Evolutionary conservation across 2,797 vertebrate species (phyloP), one percentile per base, ranked within the genome.

Genomic region (Lacerta viridis): DNA sequence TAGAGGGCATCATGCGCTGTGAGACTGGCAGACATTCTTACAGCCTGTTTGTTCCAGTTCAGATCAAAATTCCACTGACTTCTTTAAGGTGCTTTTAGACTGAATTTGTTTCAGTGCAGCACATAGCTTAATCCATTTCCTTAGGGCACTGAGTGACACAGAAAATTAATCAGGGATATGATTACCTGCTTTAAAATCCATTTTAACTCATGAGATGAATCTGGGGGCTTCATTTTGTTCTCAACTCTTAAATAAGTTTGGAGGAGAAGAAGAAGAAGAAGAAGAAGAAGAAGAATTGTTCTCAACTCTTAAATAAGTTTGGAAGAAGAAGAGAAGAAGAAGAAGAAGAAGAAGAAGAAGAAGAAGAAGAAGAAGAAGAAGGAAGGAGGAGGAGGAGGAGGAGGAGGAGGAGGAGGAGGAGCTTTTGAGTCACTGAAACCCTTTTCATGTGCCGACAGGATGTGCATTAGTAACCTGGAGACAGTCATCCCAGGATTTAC

Each of bases 81-180:
- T 43, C 27, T 84, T 79, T 72, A 79, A 84, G 77, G 50, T 39
- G 36, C 66, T 43, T 80, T 64, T 59, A 72, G 33, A 84, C 72
- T 39, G 27, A 20, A 75, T 59, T 72, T 55, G 13, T 80, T 86
- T 84, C 76, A 71, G 36, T 36, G 75, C 36, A 64, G 82, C 64
- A 88, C 79, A 80, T 61, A 79, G 39, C 36, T 78, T n/a, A 20
- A 66, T 59, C 55, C 20, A 9, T 23, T 33, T 3, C 46, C 33
- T 9, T 72, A 76, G n/a, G 71, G 71, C 0, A 76, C 61, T 68
- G 43, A 76, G 25, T 88, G 81, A 23, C 0, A 61, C 9, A 61
- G 25, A 72, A 39, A 4, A 29, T 18, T 23, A 2, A 29, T 0
- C 2, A 0, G 29, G 55, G 9, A 18, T 3, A 1, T 0, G 69